Conservation (phyloP, 2,797 vertebrate genomes). For the Mus minutoides region DNA sequence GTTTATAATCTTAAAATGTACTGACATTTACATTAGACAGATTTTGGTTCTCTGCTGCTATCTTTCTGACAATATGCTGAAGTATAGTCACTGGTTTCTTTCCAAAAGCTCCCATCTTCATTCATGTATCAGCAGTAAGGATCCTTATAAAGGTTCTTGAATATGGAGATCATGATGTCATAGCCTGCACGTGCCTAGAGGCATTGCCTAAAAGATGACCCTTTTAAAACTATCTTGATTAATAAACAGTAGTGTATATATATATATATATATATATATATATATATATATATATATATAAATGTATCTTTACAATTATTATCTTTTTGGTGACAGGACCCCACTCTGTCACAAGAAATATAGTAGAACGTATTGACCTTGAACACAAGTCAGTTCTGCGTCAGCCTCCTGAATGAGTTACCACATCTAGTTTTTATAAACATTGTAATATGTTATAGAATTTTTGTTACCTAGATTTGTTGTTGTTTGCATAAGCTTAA, state of each 20-base stretch:
- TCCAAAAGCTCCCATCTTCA: neutral
- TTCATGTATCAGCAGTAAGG: neutral
- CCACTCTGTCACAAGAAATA: neutral
- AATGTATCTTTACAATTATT: neutral
- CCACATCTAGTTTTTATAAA: neutral
- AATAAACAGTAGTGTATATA: too few relatives aligned
- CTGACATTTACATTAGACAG: neutral
- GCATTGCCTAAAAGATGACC: neutral
- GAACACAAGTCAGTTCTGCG: neutral
- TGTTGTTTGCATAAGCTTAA: neutral
- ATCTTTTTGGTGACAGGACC: neutral
- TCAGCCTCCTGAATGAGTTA: neutral
- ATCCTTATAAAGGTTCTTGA: slow-evolving; percentile 27
- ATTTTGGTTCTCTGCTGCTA: neutral
- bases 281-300: neutral
- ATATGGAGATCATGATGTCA: neutral
- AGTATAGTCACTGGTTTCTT: neutral
- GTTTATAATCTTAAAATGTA: neutral
- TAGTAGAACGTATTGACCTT: neutral
- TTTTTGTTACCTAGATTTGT: neutral
- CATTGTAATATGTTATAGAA: neutral
- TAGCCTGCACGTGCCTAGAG: neutral
- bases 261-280: neutral
- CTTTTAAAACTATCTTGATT: slow-evolving; percentile 22
- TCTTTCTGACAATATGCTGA: neutral